Evolutionary conservation across 2,113 vertebrate species (phyloP).

Genomic region (Crotophaga sulcirostris): DNA sequence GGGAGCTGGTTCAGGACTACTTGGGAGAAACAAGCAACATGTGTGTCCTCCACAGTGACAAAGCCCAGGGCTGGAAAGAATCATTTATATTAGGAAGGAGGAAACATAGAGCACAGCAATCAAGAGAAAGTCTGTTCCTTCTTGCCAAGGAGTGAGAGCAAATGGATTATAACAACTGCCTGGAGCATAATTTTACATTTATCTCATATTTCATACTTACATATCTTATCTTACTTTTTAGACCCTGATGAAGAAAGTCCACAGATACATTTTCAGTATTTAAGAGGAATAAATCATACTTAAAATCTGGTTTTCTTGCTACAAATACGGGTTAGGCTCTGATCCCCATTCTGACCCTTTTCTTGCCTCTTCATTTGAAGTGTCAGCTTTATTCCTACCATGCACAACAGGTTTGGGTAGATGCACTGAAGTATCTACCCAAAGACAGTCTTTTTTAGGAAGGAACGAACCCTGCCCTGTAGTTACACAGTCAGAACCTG

Average conservation of each 20-base stretch:
- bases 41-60: not conserved
- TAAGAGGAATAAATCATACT: not conserved
- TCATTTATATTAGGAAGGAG: fast-evolving
- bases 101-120: not conserved
- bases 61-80: not conserved
- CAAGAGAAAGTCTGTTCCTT: not conserved
- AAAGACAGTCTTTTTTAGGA: not conserved
- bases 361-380: not conserved
- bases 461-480: not conserved
- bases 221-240: fast-evolving
- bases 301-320: not conserved
- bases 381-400: not conserved
- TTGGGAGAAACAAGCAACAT: not conserved
- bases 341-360: not conserved
- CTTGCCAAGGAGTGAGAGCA: not conserved
- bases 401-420: not conserved
- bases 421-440: not conserved
- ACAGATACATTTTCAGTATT: not conserved
- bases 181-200: not conserved
- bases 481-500: not conserved
- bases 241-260: not conserved
- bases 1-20: not conserved
- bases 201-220: not conserved
- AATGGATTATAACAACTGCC: not conserved
- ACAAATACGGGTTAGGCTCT: not conserved